phyloP scores from a whole-genome alignment of 64 coral and sea anemone species.

The Montipora efflorescens region DNA sequence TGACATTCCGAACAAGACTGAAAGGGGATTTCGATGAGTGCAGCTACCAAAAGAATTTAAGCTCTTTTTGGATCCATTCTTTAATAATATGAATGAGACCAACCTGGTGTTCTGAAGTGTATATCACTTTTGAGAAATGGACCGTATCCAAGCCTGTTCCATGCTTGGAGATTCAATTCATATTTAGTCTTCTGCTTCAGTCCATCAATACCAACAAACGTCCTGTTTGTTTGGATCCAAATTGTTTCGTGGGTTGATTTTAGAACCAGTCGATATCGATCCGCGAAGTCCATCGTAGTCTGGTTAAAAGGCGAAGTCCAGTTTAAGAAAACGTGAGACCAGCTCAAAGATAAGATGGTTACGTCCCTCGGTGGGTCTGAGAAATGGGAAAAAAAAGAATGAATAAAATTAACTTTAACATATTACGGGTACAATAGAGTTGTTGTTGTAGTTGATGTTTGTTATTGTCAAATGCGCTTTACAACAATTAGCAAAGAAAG shows the following conservation, averaged over 20 bases:
- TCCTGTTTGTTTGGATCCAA: constrained; percentile 21
- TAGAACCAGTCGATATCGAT: constrained; percentile 23
- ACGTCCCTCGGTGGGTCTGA: constrained; percentile 14
- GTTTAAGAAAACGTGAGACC: constrained; percentile 10
- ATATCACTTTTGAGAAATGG: constrained; percentile 22
- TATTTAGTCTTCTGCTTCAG: constrained; percentile 56
- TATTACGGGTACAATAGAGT: too few species aligned
- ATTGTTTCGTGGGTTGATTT: not conserved
- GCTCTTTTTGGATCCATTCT: not conserved
- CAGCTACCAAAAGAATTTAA: too few species aligned
- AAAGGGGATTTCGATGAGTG: too few species aligned
- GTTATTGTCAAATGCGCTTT: too few species aligned
- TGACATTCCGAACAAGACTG: too few species aligned
- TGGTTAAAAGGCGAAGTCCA: constrained; percentile 61
- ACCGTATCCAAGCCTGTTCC: constrained; percentile 42
- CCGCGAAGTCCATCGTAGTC: constrained; percentile 39
- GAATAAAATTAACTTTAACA: too few species aligned
- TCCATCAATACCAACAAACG: constrained; percentile 31
- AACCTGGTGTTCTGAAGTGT: constrained; percentile 22
- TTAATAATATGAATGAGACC: not conserved
- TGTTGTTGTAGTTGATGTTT: too few species aligned
- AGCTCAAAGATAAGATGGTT: not conserved
- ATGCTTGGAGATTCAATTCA: constrained; percentile 5
- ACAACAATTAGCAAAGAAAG: too few species aligned
- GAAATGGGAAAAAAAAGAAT: not conserved